A percentile compares a stretch with the other conserved stretches of the same genome.
Conservation (phyloP, 2,888 invertebrate species). For the Agonopterix arenella region DNA sequence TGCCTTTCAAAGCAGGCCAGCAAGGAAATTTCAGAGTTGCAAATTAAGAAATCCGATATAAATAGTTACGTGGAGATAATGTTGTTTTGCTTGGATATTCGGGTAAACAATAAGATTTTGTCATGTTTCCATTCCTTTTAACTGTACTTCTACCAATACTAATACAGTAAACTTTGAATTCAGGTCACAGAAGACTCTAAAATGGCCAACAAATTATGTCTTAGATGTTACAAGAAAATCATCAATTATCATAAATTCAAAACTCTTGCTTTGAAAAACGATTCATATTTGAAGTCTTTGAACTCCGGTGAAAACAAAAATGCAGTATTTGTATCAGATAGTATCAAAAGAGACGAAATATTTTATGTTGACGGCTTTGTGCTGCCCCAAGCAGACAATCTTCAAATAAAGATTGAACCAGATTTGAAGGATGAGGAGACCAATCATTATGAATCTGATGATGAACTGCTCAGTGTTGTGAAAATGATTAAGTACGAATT, state of each 20-base stretch:
- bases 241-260: constrained; percentile 50
- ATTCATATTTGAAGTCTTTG: constrained; percentile 33
- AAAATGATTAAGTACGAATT: constrained; percentile 41
- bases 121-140: neutral
- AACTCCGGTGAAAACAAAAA: neutral
- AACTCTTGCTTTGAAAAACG: constrained; percentile 40
- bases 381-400: too few species aligned
- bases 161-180: constrained; percentile 5
- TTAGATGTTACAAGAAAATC: constrained; percentile 47
- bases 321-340: neutral
- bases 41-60: constrained; percentile 19
- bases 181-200: constrained; percentile 37
- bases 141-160: constrained; percentile 1
- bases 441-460: constrained; percentile 33
- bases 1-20: constrained; percentile 33
- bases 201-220: constrained; percentile 43
- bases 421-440: constrained; percentile 16
- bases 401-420: constrained; percentile 11
- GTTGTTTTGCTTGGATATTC: constrained; percentile 48
- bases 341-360: neutral
- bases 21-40: constrained; percentile 35
- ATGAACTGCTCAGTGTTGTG: constrained; percentile 50
- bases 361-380: neutral
- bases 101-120: constrained; percentile 30
- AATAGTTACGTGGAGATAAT: constrained; percentile 33